phyloP scores from a whole-genome alignment of 1,140 invertebrate genomes.

The Phortica variegata region DNA sequence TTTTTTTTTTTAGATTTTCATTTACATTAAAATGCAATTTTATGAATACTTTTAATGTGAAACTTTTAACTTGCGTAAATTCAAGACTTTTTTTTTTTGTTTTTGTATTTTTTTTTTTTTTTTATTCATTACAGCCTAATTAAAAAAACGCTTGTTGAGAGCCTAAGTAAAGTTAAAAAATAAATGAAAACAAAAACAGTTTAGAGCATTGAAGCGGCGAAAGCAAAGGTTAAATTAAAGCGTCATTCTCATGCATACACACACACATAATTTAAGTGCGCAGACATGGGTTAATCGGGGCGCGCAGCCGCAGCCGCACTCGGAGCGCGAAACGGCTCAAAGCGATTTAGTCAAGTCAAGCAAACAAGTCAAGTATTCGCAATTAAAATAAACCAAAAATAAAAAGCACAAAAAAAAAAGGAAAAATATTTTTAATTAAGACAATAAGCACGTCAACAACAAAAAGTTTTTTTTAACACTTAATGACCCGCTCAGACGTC shows the following conservation, averaged over 20 bases:
- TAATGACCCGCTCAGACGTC: conserved; percentile 12
- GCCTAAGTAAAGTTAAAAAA: no score
- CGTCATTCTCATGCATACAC: no score
- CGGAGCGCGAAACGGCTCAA: conserved; percentile 16
- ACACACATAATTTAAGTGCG: no score
- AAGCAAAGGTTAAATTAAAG: no score
- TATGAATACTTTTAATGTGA: conserved; percentile 51
- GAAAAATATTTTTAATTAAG: background rate
- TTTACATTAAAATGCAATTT: conserved; percentile 51
- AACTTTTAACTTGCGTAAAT: conserved; percentile 32
- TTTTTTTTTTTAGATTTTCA: no score
- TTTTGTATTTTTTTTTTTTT: no score
- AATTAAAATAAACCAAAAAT: conserved; percentile 18
- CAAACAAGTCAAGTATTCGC: conserved; percentile 13
- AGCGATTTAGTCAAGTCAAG: conserved; percentile 1
- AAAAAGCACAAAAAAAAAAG: background rate
- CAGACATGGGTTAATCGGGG: conserved; percentile 47
- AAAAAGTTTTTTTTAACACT: no score
- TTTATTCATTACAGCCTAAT: no score
- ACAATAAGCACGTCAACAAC: background rate
- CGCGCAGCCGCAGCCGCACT: conserved; percentile 34
- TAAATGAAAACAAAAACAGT: conserved; percentile 43
- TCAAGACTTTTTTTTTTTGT: background rate
- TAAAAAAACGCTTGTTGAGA: no score
- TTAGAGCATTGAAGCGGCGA: no score